Percentiles rank a stretch among this genome's conserved stretches.
Evolutionary conservation across 2,113 vertebrate species (phyloP).

Genomic region (Bubo blakistoni): DNA sequence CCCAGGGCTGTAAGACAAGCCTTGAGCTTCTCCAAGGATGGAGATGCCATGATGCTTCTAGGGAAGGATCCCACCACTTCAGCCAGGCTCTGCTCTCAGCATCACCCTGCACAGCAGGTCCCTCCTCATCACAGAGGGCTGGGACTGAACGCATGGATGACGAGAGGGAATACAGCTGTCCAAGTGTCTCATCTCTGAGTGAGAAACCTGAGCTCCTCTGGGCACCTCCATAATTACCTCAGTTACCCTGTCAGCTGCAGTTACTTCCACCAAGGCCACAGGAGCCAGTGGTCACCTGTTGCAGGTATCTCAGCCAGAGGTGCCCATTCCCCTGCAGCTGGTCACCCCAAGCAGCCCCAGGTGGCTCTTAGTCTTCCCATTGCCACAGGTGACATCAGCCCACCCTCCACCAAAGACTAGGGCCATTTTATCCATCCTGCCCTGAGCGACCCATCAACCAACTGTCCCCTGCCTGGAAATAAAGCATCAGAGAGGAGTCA

Average conservation of each 20-base stretch:
- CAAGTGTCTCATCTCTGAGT: not conserved
- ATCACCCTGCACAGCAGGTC: fast-evolving
- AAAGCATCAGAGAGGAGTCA: not conserved
- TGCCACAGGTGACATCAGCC: not conserved
- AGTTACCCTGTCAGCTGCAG: not conserved
- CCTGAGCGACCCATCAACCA: not conserved
- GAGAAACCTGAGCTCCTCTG: not conserved
- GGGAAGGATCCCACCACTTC: not conserved
- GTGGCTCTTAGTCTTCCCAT: not conserved
- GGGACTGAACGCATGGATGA: not conserved
- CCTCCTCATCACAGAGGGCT: not conserved
- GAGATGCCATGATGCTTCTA: not conserved
- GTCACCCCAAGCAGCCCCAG: not conserved
- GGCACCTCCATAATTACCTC: not conserved
- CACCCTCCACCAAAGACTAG: not conserved
- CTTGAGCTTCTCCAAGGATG: not conserved
- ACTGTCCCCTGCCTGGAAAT: not conserved
- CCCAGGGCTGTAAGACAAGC: not conserved
- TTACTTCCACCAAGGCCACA: not conserved
- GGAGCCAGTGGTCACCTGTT: not conserved
- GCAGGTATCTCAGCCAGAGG: not conserved
- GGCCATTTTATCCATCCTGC: not conserved
- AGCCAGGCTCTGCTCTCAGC: not conserved
- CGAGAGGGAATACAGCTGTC: not conserved
- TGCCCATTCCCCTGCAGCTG: not conserved